A percentile compares a stretch with the other conserved stretches of the same genome.
These are phyloP conservation scores for Orius laevigatus DNA, from an alignment of 1,140 invertebrate species.

Conservation along the genomic window DNA sequence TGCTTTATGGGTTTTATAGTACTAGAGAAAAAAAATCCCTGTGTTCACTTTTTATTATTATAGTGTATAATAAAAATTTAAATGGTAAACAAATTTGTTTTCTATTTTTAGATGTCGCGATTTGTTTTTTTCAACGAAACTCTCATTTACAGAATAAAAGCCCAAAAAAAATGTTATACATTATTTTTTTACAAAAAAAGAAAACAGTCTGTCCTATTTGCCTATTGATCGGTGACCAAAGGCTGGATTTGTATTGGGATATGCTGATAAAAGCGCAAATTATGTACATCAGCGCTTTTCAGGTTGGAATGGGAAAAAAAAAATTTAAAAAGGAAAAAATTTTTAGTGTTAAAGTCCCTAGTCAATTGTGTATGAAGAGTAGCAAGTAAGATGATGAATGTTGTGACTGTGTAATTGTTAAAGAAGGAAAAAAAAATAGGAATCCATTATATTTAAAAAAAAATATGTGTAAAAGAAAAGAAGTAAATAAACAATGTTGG, in stretches of 20 bases:
- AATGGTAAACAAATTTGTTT: no score
- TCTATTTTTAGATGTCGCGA: no score
- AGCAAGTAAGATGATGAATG: neutral
- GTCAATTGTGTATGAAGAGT: neutral
- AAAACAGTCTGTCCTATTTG: no score
- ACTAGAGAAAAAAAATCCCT: no score
- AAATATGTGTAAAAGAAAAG: slow-evolving; percentile 1
- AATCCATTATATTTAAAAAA: slow-evolving; percentile 1
- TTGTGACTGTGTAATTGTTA: neutral
- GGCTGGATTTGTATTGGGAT: slow-evolving; percentile 1
- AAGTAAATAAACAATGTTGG: neutral
- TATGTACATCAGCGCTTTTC: neutral
- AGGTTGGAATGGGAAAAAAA: slow-evolving; percentile 3
- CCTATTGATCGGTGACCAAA: neutral
- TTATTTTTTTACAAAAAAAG: no score
- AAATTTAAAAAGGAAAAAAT: neutral
- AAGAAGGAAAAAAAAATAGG: neutral
- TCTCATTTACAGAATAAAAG: no score
- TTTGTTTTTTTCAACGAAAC: no score
- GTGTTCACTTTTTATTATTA: no score
- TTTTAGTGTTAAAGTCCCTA: neutral
- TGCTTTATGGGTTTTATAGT: no score
- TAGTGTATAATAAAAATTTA: no score
- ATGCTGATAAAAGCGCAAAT: neutral
- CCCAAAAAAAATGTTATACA: no score